Conservation (phyloP, 2,113 vertebrate species). For the Brachyhypopomus occidentalis region DNA sequence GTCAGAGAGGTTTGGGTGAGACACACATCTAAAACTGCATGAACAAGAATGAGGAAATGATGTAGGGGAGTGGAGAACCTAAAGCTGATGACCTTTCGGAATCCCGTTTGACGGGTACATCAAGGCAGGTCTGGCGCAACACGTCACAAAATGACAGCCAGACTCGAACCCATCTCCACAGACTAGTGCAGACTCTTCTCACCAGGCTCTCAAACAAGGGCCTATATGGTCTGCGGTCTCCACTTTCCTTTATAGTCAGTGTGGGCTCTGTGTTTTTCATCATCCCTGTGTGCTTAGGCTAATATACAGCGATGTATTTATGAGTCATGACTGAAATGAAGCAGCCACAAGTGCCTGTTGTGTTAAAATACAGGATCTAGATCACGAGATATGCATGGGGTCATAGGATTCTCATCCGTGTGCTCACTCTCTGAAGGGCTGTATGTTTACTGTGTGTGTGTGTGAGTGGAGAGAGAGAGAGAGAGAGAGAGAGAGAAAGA, state of each 20-base stretch:
- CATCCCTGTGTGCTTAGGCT: not conserved
- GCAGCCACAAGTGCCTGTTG: not conserved
- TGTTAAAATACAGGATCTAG: constrained; percentile 68
- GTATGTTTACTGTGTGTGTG: constrained; percentile 48
- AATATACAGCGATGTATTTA: constrained; percentile 7
- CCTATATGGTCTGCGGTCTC: not conserved
- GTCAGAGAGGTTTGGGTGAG: constrained; percentile 45
- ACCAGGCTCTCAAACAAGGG: not conserved
- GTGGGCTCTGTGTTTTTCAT: not conserved
- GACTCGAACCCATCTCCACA: constrained; percentile 15
- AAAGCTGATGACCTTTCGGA: constrained; percentile 50
- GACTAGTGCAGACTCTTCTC: not conserved
- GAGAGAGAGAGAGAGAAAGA: not conserved
- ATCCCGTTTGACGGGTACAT: constrained; percentile 55
- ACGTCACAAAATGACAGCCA: constrained; percentile 25
- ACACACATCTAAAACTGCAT: constrained; percentile 34
- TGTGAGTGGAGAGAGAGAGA: constrained; percentile 8
- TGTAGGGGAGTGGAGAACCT: constrained; percentile 31
- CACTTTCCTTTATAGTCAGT: not conserved
- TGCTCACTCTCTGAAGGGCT: constrained; percentile 53
- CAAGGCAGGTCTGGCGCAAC: constrained; percentile 34
- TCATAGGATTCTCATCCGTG: constrained; percentile 76
- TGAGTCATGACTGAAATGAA: constrained; percentile 24
- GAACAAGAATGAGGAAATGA: constrained; percentile 72
- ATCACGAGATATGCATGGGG: constrained; percentile 62